Evolutionary conservation across 23 tunicate species (phyloP), one percentile per base, ranked within the genome.

Genomic region (Diplosoma virens): DNA sequence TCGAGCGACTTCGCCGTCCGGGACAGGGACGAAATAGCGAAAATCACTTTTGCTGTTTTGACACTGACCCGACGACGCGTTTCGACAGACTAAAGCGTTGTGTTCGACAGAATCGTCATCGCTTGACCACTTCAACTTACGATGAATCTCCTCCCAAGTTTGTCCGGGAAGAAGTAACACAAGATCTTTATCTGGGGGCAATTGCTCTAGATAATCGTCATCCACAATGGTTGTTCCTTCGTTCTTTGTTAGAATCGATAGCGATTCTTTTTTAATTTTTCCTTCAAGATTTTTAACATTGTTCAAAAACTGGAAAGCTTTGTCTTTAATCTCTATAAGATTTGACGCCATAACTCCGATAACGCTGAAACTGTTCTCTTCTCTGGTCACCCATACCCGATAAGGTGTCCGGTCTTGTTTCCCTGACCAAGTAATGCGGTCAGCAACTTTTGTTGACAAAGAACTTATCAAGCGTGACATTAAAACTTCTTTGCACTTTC

Each of bases 161-260:
- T 79, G 83, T 28, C 74, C 63, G 14, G 71, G 83, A 6, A 47
- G 41, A 14, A 79, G 74, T 14, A 76, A 6, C 52, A 79, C 47
- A 29, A 79, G 52, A 74, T 79, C 83, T 47, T 37, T 63, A 9
- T 37, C 28, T 9, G 47, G 32, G 41, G 61, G 26, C 21, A 64
- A 17, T 22, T 79, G 83, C 26, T 31, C 26, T 20, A 79, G 33
- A 64, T 79, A 79, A 26, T 79, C 83, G 60, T 79, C 83, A 28
- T 66, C 83, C 45, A 65, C 48, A 28, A 79, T 79, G 24, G 25
- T 47, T 28, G 83, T 79, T 11, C 58, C 81, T 45, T 65, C 67
- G 31, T 47, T 46, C 25, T 46, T 37, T 65, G 46, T 47, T 37
- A 66, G 30, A 2, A 79, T 23, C 5, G 53, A 35, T n/a, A 36